Evolutionary conservation across 2,113 vertebrate genomes (phyloP).

Genomic region (Lophotis ruficrista): DNA sequence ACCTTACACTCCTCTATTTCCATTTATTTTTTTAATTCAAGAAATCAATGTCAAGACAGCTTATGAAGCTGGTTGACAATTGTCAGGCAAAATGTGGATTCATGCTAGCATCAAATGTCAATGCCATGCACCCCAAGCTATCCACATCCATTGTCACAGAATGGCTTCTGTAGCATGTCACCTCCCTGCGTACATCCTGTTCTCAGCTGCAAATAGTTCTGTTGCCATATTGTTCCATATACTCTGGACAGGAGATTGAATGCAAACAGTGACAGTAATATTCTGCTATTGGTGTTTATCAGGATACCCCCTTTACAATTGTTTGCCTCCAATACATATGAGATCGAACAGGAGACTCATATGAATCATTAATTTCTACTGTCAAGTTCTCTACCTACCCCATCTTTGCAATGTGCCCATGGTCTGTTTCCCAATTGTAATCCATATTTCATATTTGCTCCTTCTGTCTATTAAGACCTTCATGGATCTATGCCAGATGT

Average conservation of each 20-base stretch:
- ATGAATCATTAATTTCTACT: neutral
- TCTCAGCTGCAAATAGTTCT: neutral
- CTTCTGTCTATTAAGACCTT: neutral
- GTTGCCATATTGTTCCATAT: neutral
- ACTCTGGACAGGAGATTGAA: neutral
- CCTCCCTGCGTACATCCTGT: neutral
- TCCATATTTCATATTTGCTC: neutral
- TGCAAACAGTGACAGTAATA: neutral
- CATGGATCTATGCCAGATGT: neutral
- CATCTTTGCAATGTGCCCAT: neutral
- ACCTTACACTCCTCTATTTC: neutral
- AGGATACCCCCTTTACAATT: neutral
- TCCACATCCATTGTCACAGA: neutral
- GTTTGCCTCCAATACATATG: accelerated
- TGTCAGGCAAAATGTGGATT: neutral
- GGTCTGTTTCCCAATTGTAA: neutral
- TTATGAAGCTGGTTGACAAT: neutral
- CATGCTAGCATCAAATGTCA: neutral
- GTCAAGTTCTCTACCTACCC: neutral
- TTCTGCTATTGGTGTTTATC: neutral
- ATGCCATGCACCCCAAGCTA: neutral
- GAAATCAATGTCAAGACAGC: neutral
- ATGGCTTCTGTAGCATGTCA: neutral
- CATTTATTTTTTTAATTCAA: neutral
- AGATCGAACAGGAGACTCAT: neutral